Percentiles rank a stretch among this genome's conserved stretches.
phyloP scores from a whole-genome alignment of 2,113 vertebrate genomes.

The Murina feae region DNA sequence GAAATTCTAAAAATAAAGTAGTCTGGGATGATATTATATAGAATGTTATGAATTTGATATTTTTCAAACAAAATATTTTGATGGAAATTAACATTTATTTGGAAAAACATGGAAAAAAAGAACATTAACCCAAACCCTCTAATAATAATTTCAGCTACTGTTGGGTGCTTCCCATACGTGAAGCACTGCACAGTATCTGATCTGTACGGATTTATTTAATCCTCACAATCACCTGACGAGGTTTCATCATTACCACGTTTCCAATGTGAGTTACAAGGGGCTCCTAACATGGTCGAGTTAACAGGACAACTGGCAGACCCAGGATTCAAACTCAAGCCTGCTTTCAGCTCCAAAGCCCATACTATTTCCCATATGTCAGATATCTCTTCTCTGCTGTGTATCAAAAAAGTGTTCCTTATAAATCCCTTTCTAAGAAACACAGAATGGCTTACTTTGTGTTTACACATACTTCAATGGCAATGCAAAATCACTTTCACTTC shows the following conservation, averaged over 20 bases:
- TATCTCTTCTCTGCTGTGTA: neutral
- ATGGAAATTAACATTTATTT: neutral
- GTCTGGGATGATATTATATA: neutral
- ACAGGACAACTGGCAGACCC: neutral
- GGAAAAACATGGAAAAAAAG: neutral
- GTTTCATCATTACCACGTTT: neutral
- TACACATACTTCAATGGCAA: neutral
- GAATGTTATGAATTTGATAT: neutral
- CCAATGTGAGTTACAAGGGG: neutral
- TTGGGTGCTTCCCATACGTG: neutral
- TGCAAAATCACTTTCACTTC: neutral
- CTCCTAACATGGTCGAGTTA: neutral
- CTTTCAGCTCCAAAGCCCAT: neutral
- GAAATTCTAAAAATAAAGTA: slow-evolving; percentile 1
- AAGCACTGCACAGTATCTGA: neutral
- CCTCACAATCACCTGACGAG: neutral
- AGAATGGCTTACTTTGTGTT: neutral
- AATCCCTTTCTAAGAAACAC: neutral
- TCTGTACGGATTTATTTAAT: neutral
- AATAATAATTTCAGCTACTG: neutral
- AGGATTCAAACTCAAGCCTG: neutral
- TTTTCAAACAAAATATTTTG: slow-evolving; percentile 2
- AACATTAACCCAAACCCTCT: neutral
- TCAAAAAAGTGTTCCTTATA: neutral
- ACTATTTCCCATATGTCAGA: neutral